phyloP scores from a whole-genome alignment of 1,140 invertebrate species.

The Caenorhabditis latens region DNA sequence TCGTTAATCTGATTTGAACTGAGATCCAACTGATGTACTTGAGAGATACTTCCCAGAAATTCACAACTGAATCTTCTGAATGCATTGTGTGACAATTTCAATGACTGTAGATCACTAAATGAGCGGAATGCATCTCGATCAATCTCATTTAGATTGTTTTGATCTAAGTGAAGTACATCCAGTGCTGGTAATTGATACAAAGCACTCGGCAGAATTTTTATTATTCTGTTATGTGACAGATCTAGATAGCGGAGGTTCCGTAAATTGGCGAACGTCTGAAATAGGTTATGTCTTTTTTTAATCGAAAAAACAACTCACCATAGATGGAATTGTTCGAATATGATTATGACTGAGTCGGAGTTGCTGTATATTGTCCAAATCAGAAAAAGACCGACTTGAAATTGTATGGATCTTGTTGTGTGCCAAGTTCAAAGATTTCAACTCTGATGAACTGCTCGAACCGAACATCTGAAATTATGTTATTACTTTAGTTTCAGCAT shows the following conservation, averaged over 20 bases:
- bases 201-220: slow-evolving; percentile 22
- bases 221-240: slow-evolving; percentile 54
- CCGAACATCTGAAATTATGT: slow-evolving; percentile 52
- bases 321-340: slow-evolving; percentile 29
- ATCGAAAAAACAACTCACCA: not conserved
- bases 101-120: slow-evolving; percentile 34
- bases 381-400: slow-evolving; percentile 36
- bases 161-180: slow-evolving; percentile 37
- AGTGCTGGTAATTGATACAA: slow-evolving; percentile 15
- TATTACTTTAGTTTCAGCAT: not conserved
- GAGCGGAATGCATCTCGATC: slow-evolving; percentile 48
- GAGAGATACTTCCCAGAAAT: slow-evolving; percentile 2
- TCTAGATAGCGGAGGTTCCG: slow-evolving; percentile 55
- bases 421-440: slow-evolving; percentile 58
- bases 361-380: slow-evolving; percentile 58
- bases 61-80: slow-evolving; percentile 41
- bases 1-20: slow-evolving; percentile 15
- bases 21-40: slow-evolving; percentile 32
- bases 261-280: slow-evolving; percentile 58
- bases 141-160: slow-evolving; percentile 34
- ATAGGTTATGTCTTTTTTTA: not conserved
- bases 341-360: slow-evolving; percentile 43
- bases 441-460: slow-evolving; percentile 39
- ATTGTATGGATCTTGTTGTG: slow-evolving; percentile 54
- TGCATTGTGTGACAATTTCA: slow-evolving; percentile 58